These are phyloP conservation scores for Coreoperca whiteheadi DNA, from an alignment of 2,113 vertebrate genomes.

Conservation along the genomic window DNA sequence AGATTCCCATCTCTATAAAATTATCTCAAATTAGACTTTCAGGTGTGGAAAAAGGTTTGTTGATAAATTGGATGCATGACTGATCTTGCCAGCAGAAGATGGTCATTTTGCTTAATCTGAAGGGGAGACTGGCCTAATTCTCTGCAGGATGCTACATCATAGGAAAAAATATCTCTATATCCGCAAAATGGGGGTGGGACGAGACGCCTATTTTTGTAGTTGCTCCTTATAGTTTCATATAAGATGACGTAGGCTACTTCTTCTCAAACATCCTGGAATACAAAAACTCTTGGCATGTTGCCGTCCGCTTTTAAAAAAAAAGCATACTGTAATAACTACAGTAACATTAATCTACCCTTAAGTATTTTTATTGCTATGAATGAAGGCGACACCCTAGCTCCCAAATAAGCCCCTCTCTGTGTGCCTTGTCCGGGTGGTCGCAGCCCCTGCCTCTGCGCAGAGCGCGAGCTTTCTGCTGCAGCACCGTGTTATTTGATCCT, in stretches of 20 bases:
- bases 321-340: conserved; percentile 28
- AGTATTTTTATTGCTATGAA: conserved; percentile 57
- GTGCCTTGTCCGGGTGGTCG: conserved; percentile 75
- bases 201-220: background rate
- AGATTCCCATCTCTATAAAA: background rate
- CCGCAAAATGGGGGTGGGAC: background rate
- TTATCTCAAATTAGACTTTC: background rate
- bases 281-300: conserved; percentile 26
- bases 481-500: conserved; percentile 88
- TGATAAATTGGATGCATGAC: conserved; percentile 1
- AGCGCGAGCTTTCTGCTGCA: conserved; percentile 72
- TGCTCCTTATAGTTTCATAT: background rate
- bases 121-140: background rate
- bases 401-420: conserved; percentile 50
- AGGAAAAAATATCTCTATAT: background rate
- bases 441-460: conserved; percentile 71
- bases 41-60: background rate
- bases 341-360: conserved; percentile 14
- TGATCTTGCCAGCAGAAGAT: background rate
- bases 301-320: conserved; percentile 7
- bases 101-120: background rate
- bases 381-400: conserved; percentile 56
- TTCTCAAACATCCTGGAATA: conserved; percentile 8
- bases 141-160: background rate
- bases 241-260: background rate